Evolutionary conservation across 1,140 invertebrate genomes (phyloP), one percentile per base, ranked within the genome.

Genomic region (Odontomachus brunneus): DNA sequence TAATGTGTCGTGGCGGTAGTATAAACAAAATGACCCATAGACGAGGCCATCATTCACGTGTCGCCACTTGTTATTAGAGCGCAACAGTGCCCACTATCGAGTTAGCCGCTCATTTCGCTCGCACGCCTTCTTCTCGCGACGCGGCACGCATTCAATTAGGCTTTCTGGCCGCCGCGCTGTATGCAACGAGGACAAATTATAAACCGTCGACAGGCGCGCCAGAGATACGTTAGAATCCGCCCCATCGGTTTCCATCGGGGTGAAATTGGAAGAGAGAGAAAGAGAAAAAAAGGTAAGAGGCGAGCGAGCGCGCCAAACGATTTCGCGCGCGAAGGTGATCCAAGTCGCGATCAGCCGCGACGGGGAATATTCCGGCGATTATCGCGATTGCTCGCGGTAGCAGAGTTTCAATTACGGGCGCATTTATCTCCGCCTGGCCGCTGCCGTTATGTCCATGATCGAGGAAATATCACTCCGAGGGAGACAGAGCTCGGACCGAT

Each of bases 351-450:
- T 88, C 76, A n/a, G n/a, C 87, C 29, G 66, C 14, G 72, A 57
- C n/a, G 49, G 33, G 67, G 81, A 67, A 83, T 85, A 82, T 72
- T 60, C 83, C 65, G 71, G 48, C 22, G 63, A 88, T 87, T 73
- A 88, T 84, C 85, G 71, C 75, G 65, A 72, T 75, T 59, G 85
- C 86, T 82, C 24, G 38, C 51, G 65, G 65, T 66, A 44, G 72
- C 65, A 44, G 44, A 63, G 72, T 88, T 88, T 78, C 86, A 84
- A 88, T 88, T 85, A 80, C 76, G 60, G 60, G 74, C 83, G 33
- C n/a, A 84, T 88, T 88, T 88, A 88, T 88, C 86, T 73, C 44
- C 33, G 62, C 44, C 84, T 33, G 17, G 49, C 63, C 11, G 49
- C 38, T 44, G 49, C 59, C 38, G 38, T 44, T 11, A 11, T 73